These are phyloP conservation scores for Drosophila tropicalis DNA, from an alignment of 1,140 invertebrate genomes.

Conservation along the genomic window DNA sequence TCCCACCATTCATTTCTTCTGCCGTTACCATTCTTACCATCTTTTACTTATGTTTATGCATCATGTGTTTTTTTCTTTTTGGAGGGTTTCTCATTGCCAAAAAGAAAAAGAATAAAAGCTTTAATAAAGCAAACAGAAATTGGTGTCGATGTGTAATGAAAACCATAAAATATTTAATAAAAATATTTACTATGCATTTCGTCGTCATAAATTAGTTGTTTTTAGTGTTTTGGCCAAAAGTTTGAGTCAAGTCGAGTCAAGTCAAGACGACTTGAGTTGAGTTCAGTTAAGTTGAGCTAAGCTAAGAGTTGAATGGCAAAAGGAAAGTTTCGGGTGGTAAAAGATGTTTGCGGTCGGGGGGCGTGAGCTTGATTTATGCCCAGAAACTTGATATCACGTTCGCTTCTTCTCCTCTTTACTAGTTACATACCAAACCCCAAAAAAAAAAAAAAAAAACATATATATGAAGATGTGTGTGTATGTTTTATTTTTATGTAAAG, in stretches of 20 bases:
- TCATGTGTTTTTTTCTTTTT: slow-evolving; percentile 61
- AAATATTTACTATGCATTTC: slow-evolving; percentile 77
- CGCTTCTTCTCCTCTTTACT: slow-evolving; percentile 31
- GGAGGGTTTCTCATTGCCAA: too few relatives aligned
- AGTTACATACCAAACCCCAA: slow-evolving; percentile 24
- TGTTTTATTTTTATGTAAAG: slow-evolving; percentile 79
- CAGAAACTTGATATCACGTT: slow-evolving; percentile 78
- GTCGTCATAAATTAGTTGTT: slow-evolving; percentile 76
- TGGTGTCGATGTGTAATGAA: slow-evolving; percentile 75
- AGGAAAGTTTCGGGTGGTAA: slow-evolving; percentile 1
- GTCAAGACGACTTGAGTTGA: slow-evolving; percentile 20
- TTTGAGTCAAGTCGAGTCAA: slow-evolving; percentile 36
- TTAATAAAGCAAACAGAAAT: slow-evolving; percentile 61
- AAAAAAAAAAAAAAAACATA: neutral
- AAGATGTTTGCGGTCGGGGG: slow-evolving; percentile 40
- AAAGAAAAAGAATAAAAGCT: slow-evolving; percentile 13
- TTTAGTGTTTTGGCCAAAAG: slow-evolving; percentile 72
- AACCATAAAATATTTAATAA: slow-evolving; percentile 80
- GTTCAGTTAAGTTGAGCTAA: slow-evolving; percentile 26
- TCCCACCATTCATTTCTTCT: neutral
- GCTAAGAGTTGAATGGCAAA: slow-evolving; percentile 26
- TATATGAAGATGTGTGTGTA: slow-evolving; percentile 32
- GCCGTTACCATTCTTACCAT: neutral
- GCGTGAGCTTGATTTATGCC: slow-evolving; percentile 78
- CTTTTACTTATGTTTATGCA: slow-evolving; percentile 58